Conservation (phyloP, 2,888 invertebrate genomes). For the Fragum sueziense region DNA sequence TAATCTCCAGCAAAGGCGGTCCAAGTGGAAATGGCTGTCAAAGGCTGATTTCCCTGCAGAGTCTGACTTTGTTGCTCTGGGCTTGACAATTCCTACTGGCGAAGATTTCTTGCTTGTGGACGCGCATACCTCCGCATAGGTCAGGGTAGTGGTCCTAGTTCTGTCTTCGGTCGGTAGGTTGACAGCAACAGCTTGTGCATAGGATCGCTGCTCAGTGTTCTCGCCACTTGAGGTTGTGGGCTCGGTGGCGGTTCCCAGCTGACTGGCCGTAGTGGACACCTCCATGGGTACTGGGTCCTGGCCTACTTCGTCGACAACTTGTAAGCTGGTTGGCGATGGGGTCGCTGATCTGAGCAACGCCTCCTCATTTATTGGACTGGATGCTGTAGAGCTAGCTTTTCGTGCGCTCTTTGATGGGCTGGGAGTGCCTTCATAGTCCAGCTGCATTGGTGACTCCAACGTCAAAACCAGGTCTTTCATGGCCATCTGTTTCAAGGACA, state of each 20-base stretch:
- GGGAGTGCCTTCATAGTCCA: constrained; percentile 12
- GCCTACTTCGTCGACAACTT: not conserved
- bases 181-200: not conserved
- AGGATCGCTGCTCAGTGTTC: not conserved
- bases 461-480: not conserved
- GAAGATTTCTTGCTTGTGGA: not conserved
- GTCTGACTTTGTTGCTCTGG: constrained; percentile 2
- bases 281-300: not conserved
- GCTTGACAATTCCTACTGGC: not conserved
- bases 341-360: not conserved
- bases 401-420: not conserved
- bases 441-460: not conserved
- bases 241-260: not conserved
- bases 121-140: constrained; percentile 2
- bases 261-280: constrained; percentile 1
- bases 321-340: not conserved
- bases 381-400: not conserved
- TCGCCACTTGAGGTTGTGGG: not conserved
- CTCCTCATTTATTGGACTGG: not conserved
- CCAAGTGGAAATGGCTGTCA: constrained; percentile 23
- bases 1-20: not conserved
- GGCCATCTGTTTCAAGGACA: not conserved
- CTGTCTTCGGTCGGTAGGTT: not conserved
- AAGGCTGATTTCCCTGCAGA: constrained; percentile 1
- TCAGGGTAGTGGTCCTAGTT: not conserved